Evolutionary conservation across 2,888 invertebrate genomes (phyloP).

Genomic region (Fragum whitleyi): DNA sequence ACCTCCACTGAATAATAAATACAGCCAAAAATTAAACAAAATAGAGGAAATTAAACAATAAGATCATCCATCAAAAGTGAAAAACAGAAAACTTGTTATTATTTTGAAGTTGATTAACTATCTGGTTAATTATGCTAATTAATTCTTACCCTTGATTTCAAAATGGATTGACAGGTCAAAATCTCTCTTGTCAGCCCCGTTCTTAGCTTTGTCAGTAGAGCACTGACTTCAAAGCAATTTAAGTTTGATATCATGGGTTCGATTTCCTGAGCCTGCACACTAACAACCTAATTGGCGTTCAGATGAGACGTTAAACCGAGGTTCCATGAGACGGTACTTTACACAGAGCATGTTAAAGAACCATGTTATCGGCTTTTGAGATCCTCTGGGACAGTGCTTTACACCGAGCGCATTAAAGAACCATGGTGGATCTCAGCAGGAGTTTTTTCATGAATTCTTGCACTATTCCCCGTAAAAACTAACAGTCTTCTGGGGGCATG

Average conservation of each 20-base stretch:
- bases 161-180: neutral
- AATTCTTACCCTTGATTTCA: neutral
- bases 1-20: neutral
- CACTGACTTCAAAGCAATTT: too few relatives aligned
- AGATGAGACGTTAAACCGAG: too few relatives aligned
- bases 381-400: neutral
- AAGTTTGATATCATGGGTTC: too few relatives aligned
- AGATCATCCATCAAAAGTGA: constrained; percentile 8
- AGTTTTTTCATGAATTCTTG: neutral
- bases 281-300: neutral
- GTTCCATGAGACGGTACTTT: too few relatives aligned
- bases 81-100: constrained; percentile 8
- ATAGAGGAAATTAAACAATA: neutral
- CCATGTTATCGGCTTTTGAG: neutral
- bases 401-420: too few relatives aligned
- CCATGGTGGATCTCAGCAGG: too few relatives aligned
- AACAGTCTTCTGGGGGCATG: too few relatives aligned
- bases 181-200: neutral
- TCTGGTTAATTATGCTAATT: constrained; percentile 23
- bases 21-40: neutral
- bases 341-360: too few relatives aligned
- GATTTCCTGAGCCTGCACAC: too few relatives aligned
- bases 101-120: constrained; percentile 20
- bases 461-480: too few relatives aligned
- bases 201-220: too few relatives aligned